Evolutionary conservation across 1,140 invertebrate genomes (phyloP).

Genomic region (Elymnias hypermnestra): DNA sequence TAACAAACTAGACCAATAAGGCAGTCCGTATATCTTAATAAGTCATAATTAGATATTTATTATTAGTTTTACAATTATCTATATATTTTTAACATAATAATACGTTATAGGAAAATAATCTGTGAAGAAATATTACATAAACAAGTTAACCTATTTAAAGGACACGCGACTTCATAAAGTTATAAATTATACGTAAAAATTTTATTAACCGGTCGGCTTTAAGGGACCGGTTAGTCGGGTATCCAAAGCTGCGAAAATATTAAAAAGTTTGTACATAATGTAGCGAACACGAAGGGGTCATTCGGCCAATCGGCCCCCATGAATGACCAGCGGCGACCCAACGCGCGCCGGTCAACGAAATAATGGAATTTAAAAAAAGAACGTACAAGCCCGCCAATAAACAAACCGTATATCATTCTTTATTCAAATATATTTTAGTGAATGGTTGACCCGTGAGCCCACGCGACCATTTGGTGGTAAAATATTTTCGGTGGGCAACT

Average conservation of each 20-base stretch:
- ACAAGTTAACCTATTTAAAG: slow-evolving; percentile 23
- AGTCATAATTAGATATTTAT: no score
- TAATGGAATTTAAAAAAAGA: slow-evolving; percentile 67
- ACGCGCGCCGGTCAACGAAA: slow-evolving; percentile 52
- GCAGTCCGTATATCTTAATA: no score
- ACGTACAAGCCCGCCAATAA: slow-evolving; percentile 67
- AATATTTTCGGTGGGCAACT: slow-evolving; percentile 66
- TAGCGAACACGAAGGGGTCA: slow-evolving; percentile 59
- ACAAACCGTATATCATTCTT: slow-evolving; percentile 74
- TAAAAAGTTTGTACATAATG: slow-evolving; percentile 62
- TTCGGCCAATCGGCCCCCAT: slow-evolving; percentile 36
- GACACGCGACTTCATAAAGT: slow-evolving; percentile 41
- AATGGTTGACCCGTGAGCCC: slow-evolving; percentile 69
- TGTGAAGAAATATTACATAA: no score
- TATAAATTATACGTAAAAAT: slow-evolving; percentile 72
- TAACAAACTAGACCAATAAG: no score
- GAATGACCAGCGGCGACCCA: slow-evolving; percentile 57
- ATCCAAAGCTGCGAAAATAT: slow-evolving; percentile 67
- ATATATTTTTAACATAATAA: no score
- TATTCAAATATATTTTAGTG: slow-evolving; percentile 69
- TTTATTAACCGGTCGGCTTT: slow-evolving; percentile 41
- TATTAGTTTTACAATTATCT: no score
- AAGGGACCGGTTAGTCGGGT: slow-evolving; percentile 37
- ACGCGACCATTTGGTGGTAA: slow-evolving; percentile 67
- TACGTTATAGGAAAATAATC: no score